A percentile compares a stretch with the other conserved stretches of the same genome.
Conservation (phyloP, 1,140 invertebrate genomes). For the Bombus superbus region DNA sequence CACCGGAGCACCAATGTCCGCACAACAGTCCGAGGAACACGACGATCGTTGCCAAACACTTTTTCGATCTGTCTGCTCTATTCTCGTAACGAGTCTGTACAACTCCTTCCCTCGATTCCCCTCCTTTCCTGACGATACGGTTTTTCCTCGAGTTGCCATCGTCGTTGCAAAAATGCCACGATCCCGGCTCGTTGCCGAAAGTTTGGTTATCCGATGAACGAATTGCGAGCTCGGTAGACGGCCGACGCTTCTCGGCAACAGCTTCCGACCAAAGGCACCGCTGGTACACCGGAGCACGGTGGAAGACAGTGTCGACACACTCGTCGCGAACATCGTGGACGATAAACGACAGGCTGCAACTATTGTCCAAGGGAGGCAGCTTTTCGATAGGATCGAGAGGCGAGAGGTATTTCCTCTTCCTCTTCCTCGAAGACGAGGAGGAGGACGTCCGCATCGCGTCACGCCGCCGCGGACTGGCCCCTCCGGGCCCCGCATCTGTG, state of each 20-base stretch:
- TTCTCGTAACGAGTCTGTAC: not conserved
- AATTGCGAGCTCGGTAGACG: no score
- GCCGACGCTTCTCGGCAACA: not conserved
- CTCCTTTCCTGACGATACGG: not conserved
- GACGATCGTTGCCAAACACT: conserved; percentile 67
- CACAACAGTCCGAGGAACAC: conserved; percentile 82
- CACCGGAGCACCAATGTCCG: conserved; percentile 69
- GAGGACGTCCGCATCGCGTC: conserved; percentile 82
- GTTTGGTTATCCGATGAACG: no score
- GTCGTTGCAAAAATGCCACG: not conserved
- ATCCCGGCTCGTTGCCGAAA: not conserved
- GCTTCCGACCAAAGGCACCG: not conserved
- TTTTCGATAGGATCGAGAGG: conserved; percentile 54
- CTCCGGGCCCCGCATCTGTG: conserved; percentile 80
- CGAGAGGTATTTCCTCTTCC: conserved; percentile 66
- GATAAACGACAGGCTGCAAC: conserved; percentile 7
- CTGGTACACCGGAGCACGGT: not conserved
- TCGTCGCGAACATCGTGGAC: conserved; percentile 6
- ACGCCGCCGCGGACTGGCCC: conserved; percentile 80
- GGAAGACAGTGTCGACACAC: not conserved
- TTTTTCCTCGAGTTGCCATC: not conserved
- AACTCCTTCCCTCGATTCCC: not conserved
- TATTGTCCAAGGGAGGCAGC: conserved; percentile 20
- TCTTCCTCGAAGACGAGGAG: conserved; percentile 74
- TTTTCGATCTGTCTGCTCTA: conserved; percentile 25